phyloP scores from a whole-genome alignment of 2,888 invertebrate genomes.

The Bruchidius siliquastri region DNA sequence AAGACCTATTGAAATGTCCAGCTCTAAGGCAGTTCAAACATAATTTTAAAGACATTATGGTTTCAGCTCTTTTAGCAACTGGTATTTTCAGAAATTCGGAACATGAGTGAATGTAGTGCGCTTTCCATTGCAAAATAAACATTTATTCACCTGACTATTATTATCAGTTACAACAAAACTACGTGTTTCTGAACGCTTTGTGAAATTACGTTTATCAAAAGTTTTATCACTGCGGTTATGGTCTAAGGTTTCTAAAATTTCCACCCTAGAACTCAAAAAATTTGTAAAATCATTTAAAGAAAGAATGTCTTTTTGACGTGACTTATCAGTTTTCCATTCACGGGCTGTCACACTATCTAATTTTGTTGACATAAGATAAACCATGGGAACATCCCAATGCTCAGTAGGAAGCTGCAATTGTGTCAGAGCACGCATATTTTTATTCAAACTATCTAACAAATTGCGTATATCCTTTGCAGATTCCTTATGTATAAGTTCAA shows the following conservation, averaged over 20 bases:
- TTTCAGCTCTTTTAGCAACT: constrained; percentile 10
- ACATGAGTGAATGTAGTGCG: constrained; percentile 15
- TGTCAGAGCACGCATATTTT: neutral
- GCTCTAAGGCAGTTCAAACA: constrained; percentile 12
- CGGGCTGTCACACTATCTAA: constrained; percentile 12
- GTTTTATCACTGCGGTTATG: constrained; percentile 8
- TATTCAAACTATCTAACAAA: neutral
- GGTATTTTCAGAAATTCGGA: constrained; percentile 12
- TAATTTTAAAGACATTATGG: constrained; percentile 10
- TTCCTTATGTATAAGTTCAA: constrained; percentile 10
- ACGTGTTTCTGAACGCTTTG: neutral
- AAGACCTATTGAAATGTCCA: constrained; percentile 13
- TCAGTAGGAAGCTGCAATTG: constrained; percentile 1
- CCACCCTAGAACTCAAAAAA: constrained; percentile 13
- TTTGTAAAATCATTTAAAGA: constrained; percentile 12
- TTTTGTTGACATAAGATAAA: constrained; percentile 13
- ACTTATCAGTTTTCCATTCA: constrained; percentile 14
- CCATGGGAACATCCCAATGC: constrained; percentile 12
- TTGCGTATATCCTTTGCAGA: constrained; percentile 4
- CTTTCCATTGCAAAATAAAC: constrained; percentile 13
- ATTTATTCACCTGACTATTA: constrained; percentile 6
- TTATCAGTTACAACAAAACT: constrained; percentile 6
- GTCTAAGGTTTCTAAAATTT: constrained; percentile 14
- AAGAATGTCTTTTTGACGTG: constrained; percentile 5
- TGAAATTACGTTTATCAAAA: constrained; percentile 2